Base-by-base conservation (phyloP, 2,113 vertebrate species). In the Columba livia region DNA sequence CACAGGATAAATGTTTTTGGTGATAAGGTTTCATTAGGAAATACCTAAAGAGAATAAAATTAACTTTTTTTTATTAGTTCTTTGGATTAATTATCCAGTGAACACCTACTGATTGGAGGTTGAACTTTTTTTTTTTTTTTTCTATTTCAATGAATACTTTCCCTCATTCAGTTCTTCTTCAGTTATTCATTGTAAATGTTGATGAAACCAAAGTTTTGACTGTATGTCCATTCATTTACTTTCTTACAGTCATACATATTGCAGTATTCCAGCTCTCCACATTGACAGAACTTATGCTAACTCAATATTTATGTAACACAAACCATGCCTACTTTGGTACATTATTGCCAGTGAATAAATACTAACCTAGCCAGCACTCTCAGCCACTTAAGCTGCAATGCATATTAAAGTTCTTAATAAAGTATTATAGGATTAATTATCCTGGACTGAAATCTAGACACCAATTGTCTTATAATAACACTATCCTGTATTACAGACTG, bases 41-140 rank as follows among this genome's bases (percentile, higher is more conserved):
- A 87, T 82, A 92, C 53, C 44, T 73, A 74, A 26, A 93, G 73
- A 91, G 42, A 93, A 94, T 77, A 4, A 90, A 96, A 95, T 94
- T 71, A 85, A 32, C 17, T 14, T 24, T 51, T 96, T 92, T 87
- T 88, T 18, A 86, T 79, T 93, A 21, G 10, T 14, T 85, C 44
- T 89, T 57, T 34, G 42, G 75, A 93, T 89, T 95, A 93, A 71
- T 92, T 96, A 88, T 77, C 69, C 88, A 79, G 53, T 85, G 79
- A 94, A 92, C 69, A 84, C 19, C 6, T 79, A 40, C n/a, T 88
- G 32, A 90, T 53, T 78, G 21, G 85, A 86, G 38, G 16, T 14
- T 83, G 48, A 67, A 9, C 1, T 20, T 19, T 25, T 31, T 29
- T 5, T 15, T 15, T 29, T 9, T 12, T 47, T 29, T 7, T 7